Evolutionary conservation across 2,888 invertebrate species (phyloP).

Genomic region (Oxycera nigricornis): DNA sequence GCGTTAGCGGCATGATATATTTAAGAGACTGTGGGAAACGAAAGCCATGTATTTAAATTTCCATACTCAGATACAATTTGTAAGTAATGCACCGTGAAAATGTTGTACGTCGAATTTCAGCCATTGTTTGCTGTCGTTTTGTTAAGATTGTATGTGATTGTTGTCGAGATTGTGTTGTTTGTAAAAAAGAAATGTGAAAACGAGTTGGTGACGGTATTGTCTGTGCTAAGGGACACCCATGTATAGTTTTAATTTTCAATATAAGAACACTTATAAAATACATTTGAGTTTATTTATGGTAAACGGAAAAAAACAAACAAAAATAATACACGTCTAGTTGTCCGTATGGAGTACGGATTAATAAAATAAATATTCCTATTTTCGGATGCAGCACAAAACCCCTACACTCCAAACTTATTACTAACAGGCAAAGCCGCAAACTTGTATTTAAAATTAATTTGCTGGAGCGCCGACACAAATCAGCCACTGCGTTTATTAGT

Average conservation of each 20-base stretch:
- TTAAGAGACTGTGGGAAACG: neutral
- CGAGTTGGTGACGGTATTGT: conserved; percentile 13
- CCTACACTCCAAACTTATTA: neutral
- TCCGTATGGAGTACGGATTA: too few relatives aligned
- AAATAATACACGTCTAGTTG: too few relatives aligned
- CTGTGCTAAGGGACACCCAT: neutral
- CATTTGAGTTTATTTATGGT: neutral
- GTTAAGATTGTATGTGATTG: neutral
- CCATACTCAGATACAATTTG: neutral
- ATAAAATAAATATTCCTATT: too few relatives aligned
- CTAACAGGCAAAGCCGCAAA: neutral
- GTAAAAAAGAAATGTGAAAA: neutral
- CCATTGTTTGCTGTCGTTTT: neutral
- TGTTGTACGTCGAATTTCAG: neutral
- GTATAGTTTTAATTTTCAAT: neutral
- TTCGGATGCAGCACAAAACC: too few relatives aligned
- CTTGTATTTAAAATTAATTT: neutral
- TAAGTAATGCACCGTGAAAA: neutral
- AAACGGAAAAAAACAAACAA: neutral
- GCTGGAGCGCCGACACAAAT: neutral
- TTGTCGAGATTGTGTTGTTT: neutral
- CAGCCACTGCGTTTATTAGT: neutral
- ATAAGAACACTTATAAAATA: too few relatives aligned
- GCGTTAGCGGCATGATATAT: neutral
- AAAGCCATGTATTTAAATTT: too few relatives aligned